Base-by-base conservation (phyloP, 2,888 invertebrate genomes). In the Parnassius smintheus region DNA sequence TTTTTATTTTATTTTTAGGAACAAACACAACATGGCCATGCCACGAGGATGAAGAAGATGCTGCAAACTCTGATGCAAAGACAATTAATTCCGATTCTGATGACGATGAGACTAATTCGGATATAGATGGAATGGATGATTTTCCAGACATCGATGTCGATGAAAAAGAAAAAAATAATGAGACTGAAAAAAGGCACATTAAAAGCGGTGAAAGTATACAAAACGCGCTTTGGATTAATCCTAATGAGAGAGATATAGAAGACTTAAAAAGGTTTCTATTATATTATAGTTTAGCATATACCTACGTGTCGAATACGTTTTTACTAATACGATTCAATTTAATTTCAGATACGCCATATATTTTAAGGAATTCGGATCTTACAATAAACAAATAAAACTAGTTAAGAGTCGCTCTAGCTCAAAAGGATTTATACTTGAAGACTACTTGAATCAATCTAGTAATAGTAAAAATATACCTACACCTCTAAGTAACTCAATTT, bases 341-440 rank as follows among this genome's bases (percentile, higher is more conserved):
- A 22, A 52, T 83, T 91, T 63, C 83, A 93, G 93, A 78, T 93
- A 93, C 75, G 91, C 89, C 73, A 81, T 83, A 69, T 93, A 86
- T 74, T 93, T 93, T 73, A 91, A 91, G 76, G 93, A 93, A 73
- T 87, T 93, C 65, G 92, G 92, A 66, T 87, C 88, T 49, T 83
- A 92, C 64, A 89, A 91, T 70, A 88, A 85, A 65, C 93, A 93
- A 81, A 69, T 92, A 42, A 83, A 75, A 65, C 71, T 88, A 60
- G 85, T 89, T 0, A 91, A 85, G 70, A 87, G 88, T 72, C 83
- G 91, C 11, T 89, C 91, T 2, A 91, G 88, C 68, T 92, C 92
- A 2, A 81, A 89, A 69, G 91, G 91, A 2, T 91, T 89, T 2
- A 87, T 91, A 65, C 70, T 91, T 58, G 92, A 92, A 71, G 90